Percentiles rank a stretch among this genome's conserved stretches.
Evolutionary conservation across 2,113 vertebrate genomes (phyloP).

Genomic region (Thinocorus orbignyianus): DNA sequence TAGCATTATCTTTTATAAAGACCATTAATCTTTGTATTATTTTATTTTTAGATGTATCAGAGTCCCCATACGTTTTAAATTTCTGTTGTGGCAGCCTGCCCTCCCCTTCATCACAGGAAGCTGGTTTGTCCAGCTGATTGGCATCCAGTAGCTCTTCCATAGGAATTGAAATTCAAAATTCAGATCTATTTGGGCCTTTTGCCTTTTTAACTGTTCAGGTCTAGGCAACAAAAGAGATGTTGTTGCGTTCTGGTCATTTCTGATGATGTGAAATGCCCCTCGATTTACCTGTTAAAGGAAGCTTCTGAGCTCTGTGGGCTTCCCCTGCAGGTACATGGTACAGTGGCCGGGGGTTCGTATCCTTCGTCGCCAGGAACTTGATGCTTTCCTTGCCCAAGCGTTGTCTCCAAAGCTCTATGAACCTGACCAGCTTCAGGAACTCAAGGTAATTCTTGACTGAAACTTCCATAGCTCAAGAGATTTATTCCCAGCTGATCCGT

Average conservation of each 20-base stretch:
- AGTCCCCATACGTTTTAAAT: not conserved
- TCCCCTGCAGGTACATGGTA: constrained; percentile 88
- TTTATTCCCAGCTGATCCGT: not conserved
- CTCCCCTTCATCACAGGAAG: not conserved
- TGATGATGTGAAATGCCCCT: not conserved
- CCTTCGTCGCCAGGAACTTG: constrained; percentile 93
- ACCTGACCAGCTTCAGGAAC: constrained; percentile 96
- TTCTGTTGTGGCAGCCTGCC: not conserved
- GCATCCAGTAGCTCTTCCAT: not conserved
- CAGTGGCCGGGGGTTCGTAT: constrained; percentile 96
- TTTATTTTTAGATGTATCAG: not conserved
- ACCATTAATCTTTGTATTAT: not conserved
- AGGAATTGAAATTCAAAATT: not conserved
- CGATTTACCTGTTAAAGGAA: not conserved
- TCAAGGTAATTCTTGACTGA: constrained; percentile 84
- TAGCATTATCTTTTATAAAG: not conserved
- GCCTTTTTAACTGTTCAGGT: not conserved
- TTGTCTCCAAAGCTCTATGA: constrained; percentile 97
- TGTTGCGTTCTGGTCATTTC: not conserved
- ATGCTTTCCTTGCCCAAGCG: constrained; percentile 95
- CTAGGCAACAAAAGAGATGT: not conserved
- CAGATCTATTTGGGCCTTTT: not conserved
- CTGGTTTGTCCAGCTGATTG: not conserved
- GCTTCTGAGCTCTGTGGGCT: not conserved
- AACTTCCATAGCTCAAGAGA: not conserved